These are phyloP conservation scores for Helicoverpa zea DNA, from an alignment of 1,140 invertebrate genomes.

Conservation along the genomic window DNA sequence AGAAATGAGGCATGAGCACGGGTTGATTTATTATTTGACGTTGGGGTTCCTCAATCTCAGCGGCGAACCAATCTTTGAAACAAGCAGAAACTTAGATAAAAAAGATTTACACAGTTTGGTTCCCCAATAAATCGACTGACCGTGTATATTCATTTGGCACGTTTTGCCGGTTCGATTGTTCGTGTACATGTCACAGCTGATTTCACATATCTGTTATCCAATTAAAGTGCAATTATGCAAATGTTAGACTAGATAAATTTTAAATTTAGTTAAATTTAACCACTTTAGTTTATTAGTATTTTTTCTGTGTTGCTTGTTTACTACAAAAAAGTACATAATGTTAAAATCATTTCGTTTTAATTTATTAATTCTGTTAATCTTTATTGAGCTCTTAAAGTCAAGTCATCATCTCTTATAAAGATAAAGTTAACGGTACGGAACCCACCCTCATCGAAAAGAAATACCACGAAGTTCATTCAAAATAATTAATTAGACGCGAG, in stretches of 20 bases:
- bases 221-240: constrained; percentile 2
- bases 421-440: neutral
- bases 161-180: neutral
- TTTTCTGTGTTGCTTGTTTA: neutral
- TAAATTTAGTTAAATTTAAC: too few species aligned
- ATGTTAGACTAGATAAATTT: neutral
- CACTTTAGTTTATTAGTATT: too few species aligned
- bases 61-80: too few species aligned
- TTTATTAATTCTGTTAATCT: neutral
- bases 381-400: neutral
- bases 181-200: neutral
- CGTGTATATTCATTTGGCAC: neutral
- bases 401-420: neutral
- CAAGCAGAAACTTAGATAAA: too few species aligned
- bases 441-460: neutral
- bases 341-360: neutral
- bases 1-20: constrained; percentile 40
- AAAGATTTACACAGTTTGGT: too few species aligned
- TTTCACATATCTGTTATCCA: neutral
- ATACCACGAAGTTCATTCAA: constrained; percentile 12
- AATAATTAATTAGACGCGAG: constrained; percentile 18
- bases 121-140: neutral
- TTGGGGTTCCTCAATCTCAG: neutral
- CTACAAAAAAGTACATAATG: too few species aligned
- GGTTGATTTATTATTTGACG: constrained; percentile 27